Evolutionary conservation across 2,113 vertebrate genomes (phyloP), one percentile per base, ranked within the genome.

Genomic region (Eclectus roratus): DNA sequence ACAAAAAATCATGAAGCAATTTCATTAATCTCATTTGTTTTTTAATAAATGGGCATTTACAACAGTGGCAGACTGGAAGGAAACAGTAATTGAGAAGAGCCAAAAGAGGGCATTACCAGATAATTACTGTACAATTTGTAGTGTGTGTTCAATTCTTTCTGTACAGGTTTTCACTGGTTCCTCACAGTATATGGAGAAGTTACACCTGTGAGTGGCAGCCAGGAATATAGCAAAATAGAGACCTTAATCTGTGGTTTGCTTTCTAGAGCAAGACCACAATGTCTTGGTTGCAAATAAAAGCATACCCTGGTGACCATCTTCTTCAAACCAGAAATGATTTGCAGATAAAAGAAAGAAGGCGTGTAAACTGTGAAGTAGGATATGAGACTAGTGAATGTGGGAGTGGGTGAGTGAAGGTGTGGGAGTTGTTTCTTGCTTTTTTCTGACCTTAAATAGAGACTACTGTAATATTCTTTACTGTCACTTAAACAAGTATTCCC

Each of bases 1-100:
- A 50, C n/a, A 49, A n/a, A 35, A 61, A 61, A 85, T 91, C 47
- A 65, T 37, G 27, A 95, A 63, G 53, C 44, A 88, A 65, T 96
- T 95, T 89, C 53, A 33, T 58, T 41, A 92, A 33, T 56, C 78
- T 96, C 87, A 90, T 96, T 96, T 97, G 66, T 95, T 93, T 97
- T 97, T 96, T 96, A 94, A 85, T 95, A 93, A 69, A 56, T 5
- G 69, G 69, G 53, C 13, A 47, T 69, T 94, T 93, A 55, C 23
- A 91, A 77, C 18, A 90, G 76, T 85, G 33, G 63, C 46, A 88
- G 63, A 61, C 64, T 93, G 27, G 66, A 96, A 94, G 50, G 50
- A 91, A 97, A 82, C 20, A 44, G 25, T 85, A 79, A 94, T 43
- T 94, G 89, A 96, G 91, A 95, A 93, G 43, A 93, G 25, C 13